Evolutionary conservation across 2,113 vertebrate species (phyloP).

Genomic region (Psittacara wagleri): DNA sequence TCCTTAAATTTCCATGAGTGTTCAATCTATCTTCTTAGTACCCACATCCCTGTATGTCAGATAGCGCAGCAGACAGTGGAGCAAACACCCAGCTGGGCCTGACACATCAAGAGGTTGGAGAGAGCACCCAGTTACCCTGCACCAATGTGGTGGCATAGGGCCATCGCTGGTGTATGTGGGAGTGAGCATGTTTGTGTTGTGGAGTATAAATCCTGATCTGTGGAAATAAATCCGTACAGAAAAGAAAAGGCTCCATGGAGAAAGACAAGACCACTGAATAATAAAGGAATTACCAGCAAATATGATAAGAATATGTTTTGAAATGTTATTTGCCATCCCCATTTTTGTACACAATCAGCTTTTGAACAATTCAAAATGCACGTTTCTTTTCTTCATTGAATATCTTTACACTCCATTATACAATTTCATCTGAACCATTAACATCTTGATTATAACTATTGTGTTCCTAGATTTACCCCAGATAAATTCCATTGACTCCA

Average conservation of each 20-base stretch:
- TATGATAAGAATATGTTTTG: background rate
- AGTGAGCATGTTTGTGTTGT: background rate
- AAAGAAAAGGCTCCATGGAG: background rate
- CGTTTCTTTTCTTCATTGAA: background rate
- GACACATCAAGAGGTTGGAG: fast-evolving
- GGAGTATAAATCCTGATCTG: background rate
- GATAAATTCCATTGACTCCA: background rate
- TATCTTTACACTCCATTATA: background rate
- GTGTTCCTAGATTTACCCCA: background rate
- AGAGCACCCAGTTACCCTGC: fast-evolving
- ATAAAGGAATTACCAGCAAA: background rate
- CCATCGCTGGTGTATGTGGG: too few relatives aligned
- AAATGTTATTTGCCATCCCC: background rate
- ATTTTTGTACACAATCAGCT: background rate
- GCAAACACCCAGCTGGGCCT: fast-evolving
- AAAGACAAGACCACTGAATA: background rate
- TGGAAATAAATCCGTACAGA: background rate
- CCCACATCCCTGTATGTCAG: background rate
- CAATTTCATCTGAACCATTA: background rate
- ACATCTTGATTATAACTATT: background rate
- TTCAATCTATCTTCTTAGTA: background rate
- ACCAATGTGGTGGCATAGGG: too few relatives aligned
- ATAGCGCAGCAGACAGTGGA: background rate
- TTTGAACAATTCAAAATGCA: background rate
- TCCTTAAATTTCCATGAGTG: background rate